phyloP scores from a whole-genome alignment of 2,888 invertebrate genomes.

The Linnaemya tessellans region DNA sequence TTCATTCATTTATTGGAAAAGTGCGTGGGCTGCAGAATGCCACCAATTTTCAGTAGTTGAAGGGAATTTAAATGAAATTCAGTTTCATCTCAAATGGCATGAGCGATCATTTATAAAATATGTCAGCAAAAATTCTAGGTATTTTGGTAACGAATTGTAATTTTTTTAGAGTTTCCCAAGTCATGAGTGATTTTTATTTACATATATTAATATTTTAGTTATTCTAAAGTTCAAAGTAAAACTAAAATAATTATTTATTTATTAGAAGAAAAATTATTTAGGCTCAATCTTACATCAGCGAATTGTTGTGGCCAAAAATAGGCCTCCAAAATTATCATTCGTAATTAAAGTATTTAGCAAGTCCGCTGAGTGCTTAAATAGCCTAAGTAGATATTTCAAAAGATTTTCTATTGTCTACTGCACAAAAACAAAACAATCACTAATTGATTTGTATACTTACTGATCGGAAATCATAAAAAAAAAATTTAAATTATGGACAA shows the following conservation, averaged over 20 bases:
- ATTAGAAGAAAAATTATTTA: too few relatives aligned
- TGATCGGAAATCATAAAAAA: slow-evolving; percentile 30
- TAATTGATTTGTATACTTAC: slow-evolving; percentile 48
- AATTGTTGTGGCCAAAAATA: too few relatives aligned
- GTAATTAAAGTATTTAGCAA: neutral
- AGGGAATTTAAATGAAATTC: neutral
- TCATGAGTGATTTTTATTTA: too few relatives aligned
- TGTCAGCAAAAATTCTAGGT: too few relatives aligned
- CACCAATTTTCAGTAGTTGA: neutral
- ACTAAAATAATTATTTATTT: too few relatives aligned
- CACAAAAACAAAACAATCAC: slow-evolving; percentile 8
- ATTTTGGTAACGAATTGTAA: too few relatives aligned
- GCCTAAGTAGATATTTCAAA: neutral
- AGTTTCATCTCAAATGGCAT: neutral
- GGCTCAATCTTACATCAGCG: too few relatives aligned
- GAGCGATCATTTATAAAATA: too few relatives aligned
- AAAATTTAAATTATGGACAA: slow-evolving; percentile 50
- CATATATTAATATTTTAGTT: too few relatives aligned
- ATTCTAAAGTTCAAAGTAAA: too few relatives aligned
- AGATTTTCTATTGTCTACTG: neutral
- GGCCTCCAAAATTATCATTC: too few relatives aligned
- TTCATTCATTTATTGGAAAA: neutral
- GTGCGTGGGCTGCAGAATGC: slow-evolving; percentile 1
- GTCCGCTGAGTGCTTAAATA: neutral
- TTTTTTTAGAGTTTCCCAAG: too few relatives aligned